Percentiles rank a stretch among this genome's conserved stretches.
phyloP scores from a whole-genome alignment of 2,888 invertebrate genomes.

The Schizotus pectinicornis region DNA sequence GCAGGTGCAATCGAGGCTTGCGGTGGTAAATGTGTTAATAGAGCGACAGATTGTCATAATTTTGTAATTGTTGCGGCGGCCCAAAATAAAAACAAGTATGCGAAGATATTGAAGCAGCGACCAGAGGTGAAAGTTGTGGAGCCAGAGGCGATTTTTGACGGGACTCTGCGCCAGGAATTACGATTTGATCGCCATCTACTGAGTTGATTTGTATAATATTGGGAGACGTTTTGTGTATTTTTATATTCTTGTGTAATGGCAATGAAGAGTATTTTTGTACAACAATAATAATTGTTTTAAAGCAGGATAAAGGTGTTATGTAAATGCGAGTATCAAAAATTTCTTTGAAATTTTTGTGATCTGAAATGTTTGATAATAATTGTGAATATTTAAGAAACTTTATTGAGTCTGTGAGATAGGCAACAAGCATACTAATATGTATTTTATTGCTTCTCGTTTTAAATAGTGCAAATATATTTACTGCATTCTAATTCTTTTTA shows the following conservation, averaged over 20 bases:
- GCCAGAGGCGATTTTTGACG: slow-evolving; percentile 52
- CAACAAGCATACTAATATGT: no score
- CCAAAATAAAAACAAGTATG: slow-evolving; percentile 49
- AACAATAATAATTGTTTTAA: no score
- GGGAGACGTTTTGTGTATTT: no score
- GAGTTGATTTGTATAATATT: neutral
- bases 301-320: slow-evolving; percentile 45
- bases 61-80: slow-evolving; percentile 48
- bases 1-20: slow-evolving; percentile 53
- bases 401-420: neutral
- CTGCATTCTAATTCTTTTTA: no score
- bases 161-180: slow-evolving; percentile 52
- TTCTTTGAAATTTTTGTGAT: slow-evolving; percentile 37
- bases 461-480: no score
- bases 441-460: no score
- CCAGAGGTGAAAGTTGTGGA: slow-evolving; percentile 45
- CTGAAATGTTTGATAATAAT: slow-evolving; percentile 38
- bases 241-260: no score
- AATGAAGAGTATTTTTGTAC: no score
- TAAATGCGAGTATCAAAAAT: slow-evolving; percentile 39
- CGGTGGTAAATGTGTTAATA: slow-evolving; percentile 54
- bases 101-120: slow-evolving; percentile 46
- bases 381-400: no score
- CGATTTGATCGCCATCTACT: slow-evolving; percentile 41
- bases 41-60: slow-evolving; percentile 41